Conservation (phyloP, 2,888 invertebrate species). For the Scaptomyza cyrtandrae region DNA sequence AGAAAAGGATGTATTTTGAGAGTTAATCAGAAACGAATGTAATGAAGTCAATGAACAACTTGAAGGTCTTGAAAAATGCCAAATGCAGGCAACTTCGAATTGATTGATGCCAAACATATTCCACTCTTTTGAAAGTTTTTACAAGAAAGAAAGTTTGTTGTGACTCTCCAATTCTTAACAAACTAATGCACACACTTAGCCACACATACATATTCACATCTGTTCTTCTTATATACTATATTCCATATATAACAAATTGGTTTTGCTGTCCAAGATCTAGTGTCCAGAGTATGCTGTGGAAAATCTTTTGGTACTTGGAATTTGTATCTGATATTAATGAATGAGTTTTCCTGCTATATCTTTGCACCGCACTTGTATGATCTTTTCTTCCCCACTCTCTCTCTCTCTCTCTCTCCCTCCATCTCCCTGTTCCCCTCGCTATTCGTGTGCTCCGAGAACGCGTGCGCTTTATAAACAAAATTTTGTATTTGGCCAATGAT, state of each 20-base stretch:
- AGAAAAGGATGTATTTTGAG: too few species aligned
- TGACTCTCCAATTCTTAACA: too few species aligned
- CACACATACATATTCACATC: too few species aligned
- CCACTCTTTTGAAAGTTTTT: too few species aligned
- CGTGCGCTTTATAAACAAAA: constrained; percentile 22
- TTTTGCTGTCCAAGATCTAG: background rate
- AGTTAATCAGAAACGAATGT: too few species aligned
- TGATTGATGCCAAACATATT: too few species aligned
- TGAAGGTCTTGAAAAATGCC: too few species aligned
- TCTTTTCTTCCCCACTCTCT: background rate
- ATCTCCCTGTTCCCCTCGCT: background rate
- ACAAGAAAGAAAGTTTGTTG: too few species aligned
- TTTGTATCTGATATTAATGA: constrained; percentile 16
- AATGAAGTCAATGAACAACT: too few species aligned
- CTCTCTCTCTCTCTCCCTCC: background rate
- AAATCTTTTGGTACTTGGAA: constrained; percentile 16
- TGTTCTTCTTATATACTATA: background rate
- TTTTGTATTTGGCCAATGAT: constrained; percentile 23
- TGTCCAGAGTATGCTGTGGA: background rate
- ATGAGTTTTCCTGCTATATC: constrained; percentile 19
- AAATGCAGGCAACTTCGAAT: too few species aligned
- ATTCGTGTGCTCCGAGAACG: constrained; percentile 2
- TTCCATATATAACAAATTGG: background rate
- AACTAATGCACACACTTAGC: too few species aligned
- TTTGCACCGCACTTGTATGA: constrained; percentile 13